Base-by-base conservation (phyloP, 1,140 invertebrate genomes). In the Drosophila quadrilineata region DNA sequence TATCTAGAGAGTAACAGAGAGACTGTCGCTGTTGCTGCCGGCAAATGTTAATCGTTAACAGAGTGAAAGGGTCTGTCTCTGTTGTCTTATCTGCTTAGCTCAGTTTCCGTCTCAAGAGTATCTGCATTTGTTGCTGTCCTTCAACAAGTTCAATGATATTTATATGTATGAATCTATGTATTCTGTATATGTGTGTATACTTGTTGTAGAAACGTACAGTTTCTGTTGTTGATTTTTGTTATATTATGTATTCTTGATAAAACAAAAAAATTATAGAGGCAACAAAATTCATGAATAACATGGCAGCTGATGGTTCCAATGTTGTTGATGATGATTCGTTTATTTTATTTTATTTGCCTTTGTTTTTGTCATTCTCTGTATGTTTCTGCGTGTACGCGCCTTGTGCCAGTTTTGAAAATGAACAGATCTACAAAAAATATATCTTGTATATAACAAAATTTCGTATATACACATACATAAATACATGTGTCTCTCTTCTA, bases 71-170 rank as follows among this genome's bases (percentile, higher is more conserved):
- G 9, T 43, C 26, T 43, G 17, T n/a, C 22, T 49, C 43, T 40
- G 19, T 26, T 31, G 65, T 53, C 10, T 14, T 29, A 50, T 46
- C 1, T 45, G n/a, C 9, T 24, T 22, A 16, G 38, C 43, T 45
- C 46, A 19, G n/a, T 17, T 43, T 52, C 29, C 53, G n/a, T n/a
- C n/a, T n/a, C n/a, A n/a, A n/a, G n/a, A n/a, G n/a, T n/a, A n/a
- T 66, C 33, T 49, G 43, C 24, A 40, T 26, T 12, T 36, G 6
- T 21, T 43, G 6, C 49, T 74, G 79, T 74, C 77, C 77, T 84
- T 84, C 79, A 85, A 41, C 19, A 74, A 85, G 77, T 85, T 84
- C 79, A 82, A 77, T 66, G 77, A 76, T 82, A 62, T 67, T 54
- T 36, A 21, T 54, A n/a, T 56, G 36, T 52, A 56, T 28, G n/a